A percentile compares a stretch with the other conserved stretches of the same genome.
These are phyloP conservation scores for Drosophila nebulosa DNA, from an alignment of 1,140 invertebrate species.

Conservation along the genomic window DNA sequence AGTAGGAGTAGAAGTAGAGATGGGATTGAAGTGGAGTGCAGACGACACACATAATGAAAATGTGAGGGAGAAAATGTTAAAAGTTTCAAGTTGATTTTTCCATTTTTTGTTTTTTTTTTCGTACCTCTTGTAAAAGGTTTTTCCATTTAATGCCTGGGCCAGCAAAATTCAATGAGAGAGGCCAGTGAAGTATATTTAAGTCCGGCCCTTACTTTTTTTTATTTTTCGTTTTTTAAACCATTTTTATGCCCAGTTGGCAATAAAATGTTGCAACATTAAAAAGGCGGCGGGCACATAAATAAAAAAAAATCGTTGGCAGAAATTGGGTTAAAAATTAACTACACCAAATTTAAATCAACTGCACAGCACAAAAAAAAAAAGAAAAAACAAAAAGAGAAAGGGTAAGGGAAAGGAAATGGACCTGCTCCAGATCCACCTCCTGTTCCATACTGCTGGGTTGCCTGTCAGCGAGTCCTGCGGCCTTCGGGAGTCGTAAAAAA, in stretches of 20 bases:
- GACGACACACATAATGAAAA: neutral
- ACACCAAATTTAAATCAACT: slow-evolving; percentile 76
- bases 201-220: neutral
- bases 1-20: neutral
- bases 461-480: slow-evolving; percentile 66
- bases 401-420: neutral
- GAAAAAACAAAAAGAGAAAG: neutral
- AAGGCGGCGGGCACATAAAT: slow-evolving; percentile 67
- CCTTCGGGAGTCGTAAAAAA: slow-evolving; percentile 70
- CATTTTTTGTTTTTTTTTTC: no score
- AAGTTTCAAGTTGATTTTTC: slow-evolving; percentile 38
- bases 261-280: slow-evolving; percentile 74
- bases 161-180: slow-evolving; percentile 3
- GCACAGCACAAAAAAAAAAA: neutral
- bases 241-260: slow-evolving; percentile 34
- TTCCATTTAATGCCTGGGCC: neutral
- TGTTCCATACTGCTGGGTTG: neutral
- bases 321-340: slow-evolving; percentile 79
- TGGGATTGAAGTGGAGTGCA: slow-evolving; percentile 25
- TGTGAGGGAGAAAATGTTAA: neutral
- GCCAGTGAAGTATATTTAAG: slow-evolving; percentile 38
- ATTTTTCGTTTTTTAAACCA: neutral
- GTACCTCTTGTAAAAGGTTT: neutral
- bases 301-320: slow-evolving; percentile 50
- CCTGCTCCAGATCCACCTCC: neutral